Evolutionary conservation across 2,888 invertebrate species (phyloP).

Genomic region (Sisyra terminalis): DNA sequence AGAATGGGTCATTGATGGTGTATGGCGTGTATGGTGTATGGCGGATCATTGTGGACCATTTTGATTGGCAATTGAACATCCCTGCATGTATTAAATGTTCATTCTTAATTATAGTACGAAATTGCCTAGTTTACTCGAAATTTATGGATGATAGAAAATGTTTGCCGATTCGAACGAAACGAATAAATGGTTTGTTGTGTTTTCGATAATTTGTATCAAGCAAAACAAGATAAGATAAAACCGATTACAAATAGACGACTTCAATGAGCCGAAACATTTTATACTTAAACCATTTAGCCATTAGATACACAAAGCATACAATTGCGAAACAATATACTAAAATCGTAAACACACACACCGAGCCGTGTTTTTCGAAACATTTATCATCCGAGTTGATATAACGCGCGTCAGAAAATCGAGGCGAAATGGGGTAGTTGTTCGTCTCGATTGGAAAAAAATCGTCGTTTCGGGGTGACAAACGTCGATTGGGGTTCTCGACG

Average conservation of each 20-base stretch:
- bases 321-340: conserved; percentile 28
- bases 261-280: conserved; percentile 25
- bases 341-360: conserved; percentile 25
- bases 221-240: conserved; percentile 15
- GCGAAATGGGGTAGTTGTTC: conserved; percentile 9
- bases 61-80: too few relatives aligned
- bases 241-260: conserved; percentile 24
- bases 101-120: too few relatives aligned
- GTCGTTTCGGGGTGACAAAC: conserved; percentile 5
- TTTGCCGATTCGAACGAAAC: too few relatives aligned
- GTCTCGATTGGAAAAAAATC: neutral
- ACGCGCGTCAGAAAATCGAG: conserved; percentile 18
- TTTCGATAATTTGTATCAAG: conserved; percentile 9
- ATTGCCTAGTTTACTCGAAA: too few relatives aligned
- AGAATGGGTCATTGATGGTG: too few relatives aligned
- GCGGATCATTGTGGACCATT: too few relatives aligned
- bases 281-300: conserved; percentile 26
- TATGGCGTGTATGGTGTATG: too few relatives aligned
- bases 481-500: neutral
- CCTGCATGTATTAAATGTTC: too few relatives aligned
- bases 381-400: neutral
- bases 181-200: too few relatives aligned
- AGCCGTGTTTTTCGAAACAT: conserved; percentile 11
- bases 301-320: conserved; percentile 25
- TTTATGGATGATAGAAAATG: too few relatives aligned